phyloP scores from a whole-genome alignment of 2,888 invertebrate species.

The Pyrrhia umbra region DNA sequence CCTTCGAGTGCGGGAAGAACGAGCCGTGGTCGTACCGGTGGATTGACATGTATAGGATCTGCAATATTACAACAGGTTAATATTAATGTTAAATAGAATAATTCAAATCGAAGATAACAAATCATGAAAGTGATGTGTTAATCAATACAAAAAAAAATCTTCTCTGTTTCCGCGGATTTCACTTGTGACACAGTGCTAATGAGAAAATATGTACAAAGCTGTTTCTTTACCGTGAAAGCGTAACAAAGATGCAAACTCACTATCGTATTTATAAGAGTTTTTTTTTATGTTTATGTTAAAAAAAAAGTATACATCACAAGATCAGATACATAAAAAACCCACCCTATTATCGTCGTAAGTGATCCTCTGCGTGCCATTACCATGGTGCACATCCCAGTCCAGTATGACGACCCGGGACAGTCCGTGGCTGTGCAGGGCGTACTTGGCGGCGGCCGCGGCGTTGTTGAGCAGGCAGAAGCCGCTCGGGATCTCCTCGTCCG shows the following conservation, averaged over 20 bases:
- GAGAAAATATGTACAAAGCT: no score
- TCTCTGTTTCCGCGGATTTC: no score
- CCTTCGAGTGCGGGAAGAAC: constrained; percentile 96
- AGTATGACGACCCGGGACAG: constrained; percentile 92
- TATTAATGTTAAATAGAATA: not conserved
- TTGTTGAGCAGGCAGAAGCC: constrained; percentile 98
- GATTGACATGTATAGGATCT: constrained; percentile 97
- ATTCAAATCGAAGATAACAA: no score
- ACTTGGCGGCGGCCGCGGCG: constrained; percentile 94
- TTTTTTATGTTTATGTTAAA: no score
- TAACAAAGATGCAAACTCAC: no score
- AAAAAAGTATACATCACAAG: no score
- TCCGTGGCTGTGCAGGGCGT: constrained; percentile 91
- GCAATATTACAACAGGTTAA: constrained; percentile 54
- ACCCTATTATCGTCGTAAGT: constrained; percentile 92
- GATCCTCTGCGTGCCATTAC: constrained; percentile 96
- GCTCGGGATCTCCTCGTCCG: constrained; percentile 93
- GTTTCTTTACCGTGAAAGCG: no score
- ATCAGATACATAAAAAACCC: constrained; percentile 34
- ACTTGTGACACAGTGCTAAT: no score
- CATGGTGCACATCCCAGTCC: constrained; percentile 99
- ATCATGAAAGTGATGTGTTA: no score
- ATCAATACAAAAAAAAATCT: no score
- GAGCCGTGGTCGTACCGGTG: constrained; percentile 97
- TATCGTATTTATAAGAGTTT: no score